Conservation (phyloP, 1,140 invertebrate genomes). For the Drosophila serrata region DNA sequence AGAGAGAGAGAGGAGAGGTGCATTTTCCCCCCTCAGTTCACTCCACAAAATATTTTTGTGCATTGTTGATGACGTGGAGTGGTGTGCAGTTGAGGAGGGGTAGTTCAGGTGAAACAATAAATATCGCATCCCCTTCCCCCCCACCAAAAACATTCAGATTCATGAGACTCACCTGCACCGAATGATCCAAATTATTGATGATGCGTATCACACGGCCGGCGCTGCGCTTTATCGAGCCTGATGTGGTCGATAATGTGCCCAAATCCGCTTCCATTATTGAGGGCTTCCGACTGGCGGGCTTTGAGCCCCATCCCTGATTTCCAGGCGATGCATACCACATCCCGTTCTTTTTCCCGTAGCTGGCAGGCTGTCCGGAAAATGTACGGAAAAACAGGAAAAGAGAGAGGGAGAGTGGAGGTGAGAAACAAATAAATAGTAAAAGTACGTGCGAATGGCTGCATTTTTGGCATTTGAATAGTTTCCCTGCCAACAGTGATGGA, state of each 20-base stretch:
- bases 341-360: slow-evolving; percentile 94
- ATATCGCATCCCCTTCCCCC: slow-evolving; percentile 43
- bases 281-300: slow-evolving; percentile 89
- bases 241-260: slow-evolving; percentile 87
- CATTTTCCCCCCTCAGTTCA: slow-evolving; percentile 21
- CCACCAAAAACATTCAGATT: not conserved
- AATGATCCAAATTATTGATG: slow-evolving; percentile 96
- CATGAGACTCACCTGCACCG: slow-evolving; percentile 90
- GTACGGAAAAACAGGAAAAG: slow-evolving; percentile 6
- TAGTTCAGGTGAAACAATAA: slow-evolving; percentile 47
- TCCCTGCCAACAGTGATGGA: slow-evolving; percentile 11
- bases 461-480: slow-evolving; percentile 42
- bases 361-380: slow-evolving; percentile 88
- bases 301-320: slow-evolving; percentile 86
- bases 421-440: slow-evolving; percentile 72
- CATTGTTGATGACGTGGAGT: slow-evolving; percentile 44
- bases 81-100: not conserved
- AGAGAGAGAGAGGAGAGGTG: slow-evolving; percentile 16
- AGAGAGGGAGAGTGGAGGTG: slow-evolving; percentile 18
- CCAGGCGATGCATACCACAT: slow-evolving; percentile 92
- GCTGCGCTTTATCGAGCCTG: slow-evolving; percentile 90
- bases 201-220: slow-evolving; percentile 95
- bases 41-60: slow-evolving; percentile 49
- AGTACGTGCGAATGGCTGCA: slow-evolving; percentile 60
- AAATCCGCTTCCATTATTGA: slow-evolving; percentile 91